phyloP scores from a whole-genome alignment of 2,888 invertebrate species.

The Calliscelio sp. region DNA sequence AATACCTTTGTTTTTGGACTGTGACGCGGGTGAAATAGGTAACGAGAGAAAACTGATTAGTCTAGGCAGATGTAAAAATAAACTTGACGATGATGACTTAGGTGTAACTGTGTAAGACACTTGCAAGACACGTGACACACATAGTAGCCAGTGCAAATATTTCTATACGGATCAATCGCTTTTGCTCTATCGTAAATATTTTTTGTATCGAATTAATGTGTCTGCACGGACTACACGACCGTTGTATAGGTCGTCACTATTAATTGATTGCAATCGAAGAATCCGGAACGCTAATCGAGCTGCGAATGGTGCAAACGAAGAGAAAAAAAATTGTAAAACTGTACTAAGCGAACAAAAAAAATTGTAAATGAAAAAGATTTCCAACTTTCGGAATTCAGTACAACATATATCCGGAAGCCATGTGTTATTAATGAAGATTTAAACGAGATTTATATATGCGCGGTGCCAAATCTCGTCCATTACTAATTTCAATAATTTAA shows the following conservation, averaged over 20 bases:
- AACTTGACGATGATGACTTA: conserved; percentile 25
- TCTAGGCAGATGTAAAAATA: conserved; percentile 16
- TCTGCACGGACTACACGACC: conserved; percentile 33
- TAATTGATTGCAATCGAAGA: conserved; percentile 13
- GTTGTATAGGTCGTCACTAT: conserved; percentile 41
- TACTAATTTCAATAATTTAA: no score
- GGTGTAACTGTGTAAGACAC: conserved; percentile 48
- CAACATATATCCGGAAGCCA: no score
- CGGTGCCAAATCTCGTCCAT: no score
- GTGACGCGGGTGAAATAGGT: conserved; percentile 21
- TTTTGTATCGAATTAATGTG: conserved; percentile 60
- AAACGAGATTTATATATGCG: no score
- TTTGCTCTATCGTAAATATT: conserved; percentile 60
- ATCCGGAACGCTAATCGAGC: conserved; percentile 18
- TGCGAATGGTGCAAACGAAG: no score
- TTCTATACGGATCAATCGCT: conserved; percentile 67
- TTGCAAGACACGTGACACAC: conserved; percentile 34
- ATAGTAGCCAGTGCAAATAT: conserved; percentile 63
- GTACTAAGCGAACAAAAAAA: no score
- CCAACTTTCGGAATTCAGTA: no score
- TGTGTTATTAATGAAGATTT: no score
- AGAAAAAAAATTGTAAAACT: no score
- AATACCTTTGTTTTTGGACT: conserved; percentile 48
- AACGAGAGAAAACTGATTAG: conserved; percentile 30
- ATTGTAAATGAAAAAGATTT: no score